Conservation (phyloP, 2,888 invertebrate species). For the Acrocera orbiculus region DNA sequence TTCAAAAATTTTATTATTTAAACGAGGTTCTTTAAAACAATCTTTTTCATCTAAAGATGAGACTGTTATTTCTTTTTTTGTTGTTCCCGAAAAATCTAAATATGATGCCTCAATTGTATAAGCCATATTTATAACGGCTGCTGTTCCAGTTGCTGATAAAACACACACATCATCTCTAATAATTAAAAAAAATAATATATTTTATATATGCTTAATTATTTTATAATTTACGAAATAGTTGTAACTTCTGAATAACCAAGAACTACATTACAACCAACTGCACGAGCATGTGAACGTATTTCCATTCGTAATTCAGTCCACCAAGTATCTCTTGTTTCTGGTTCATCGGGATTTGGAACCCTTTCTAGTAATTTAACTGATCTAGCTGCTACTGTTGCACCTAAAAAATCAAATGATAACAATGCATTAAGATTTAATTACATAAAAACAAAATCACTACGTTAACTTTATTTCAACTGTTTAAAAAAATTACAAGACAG, state of each 20-base stretch:
- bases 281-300: slow-evolving; percentile 81
- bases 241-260: slow-evolving; percentile 86
- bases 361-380: slow-evolving; percentile 69
- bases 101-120: slow-evolving; percentile 28
- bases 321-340: slow-evolving; percentile 85
- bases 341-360: slow-evolving; percentile 71
- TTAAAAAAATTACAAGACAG: too few species aligned
- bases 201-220: not conserved
- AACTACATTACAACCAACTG: slow-evolving; percentile 85
- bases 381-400: slow-evolving; percentile 68
- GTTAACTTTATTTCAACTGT: too few species aligned
- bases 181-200: slow-evolving; percentile 9
- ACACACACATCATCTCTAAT: slow-evolving; percentile 87
- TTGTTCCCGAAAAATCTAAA: slow-evolving; percentile 19
- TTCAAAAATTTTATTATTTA: not conserved
- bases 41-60: slow-evolving; percentile 37
- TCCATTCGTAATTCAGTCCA: slow-evolving; percentile 95
- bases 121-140: slow-evolving; percentile 58
- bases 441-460: too few species aligned
- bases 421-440: too few species aligned
- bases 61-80: slow-evolving; percentile 28
- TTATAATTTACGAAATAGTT: slow-evolving; percentile 59
- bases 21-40: slow-evolving; percentile 29
- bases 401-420: too few species aligned
- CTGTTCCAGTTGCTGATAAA: slow-evolving; percentile 83